Evolutionary conservation across 2,113 vertebrate genomes (phyloP).

Genomic region (Rousettus leschenaultii): DNA sequence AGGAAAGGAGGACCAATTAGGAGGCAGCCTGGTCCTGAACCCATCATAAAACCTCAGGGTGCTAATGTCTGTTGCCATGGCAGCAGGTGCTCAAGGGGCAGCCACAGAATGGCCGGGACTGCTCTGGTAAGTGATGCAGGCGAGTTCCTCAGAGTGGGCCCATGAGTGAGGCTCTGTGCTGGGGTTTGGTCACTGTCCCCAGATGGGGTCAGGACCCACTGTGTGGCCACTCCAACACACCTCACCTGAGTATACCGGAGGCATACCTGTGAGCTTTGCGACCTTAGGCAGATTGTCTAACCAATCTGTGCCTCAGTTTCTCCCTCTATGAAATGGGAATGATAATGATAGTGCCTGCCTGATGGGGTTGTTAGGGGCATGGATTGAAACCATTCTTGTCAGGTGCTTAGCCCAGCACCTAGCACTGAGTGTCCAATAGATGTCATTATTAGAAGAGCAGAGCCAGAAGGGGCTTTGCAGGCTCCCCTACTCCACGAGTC

Average conservation of each 20-base stretch:
- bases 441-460: background rate
- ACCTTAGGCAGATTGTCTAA: background rate
- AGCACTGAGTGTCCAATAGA: background rate
- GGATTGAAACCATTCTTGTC: background rate
- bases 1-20: constrained; percentile 3
- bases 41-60: constrained; percentile 53
- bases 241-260: background rate
- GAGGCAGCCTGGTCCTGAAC: constrained; percentile 48
- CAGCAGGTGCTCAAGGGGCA: background rate
- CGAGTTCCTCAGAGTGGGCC: background rate
- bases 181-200: background rate
- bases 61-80: constrained; percentile 57
- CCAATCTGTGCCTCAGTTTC: background rate
- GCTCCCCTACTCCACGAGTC: background rate
- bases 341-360: background rate
- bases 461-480: background rate
- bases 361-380: background rate
- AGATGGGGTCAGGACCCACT: background rate
- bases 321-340: background rate
- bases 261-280: background rate
- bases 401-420: background rate
- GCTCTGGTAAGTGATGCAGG: background rate
- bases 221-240: background rate
- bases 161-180: background rate
- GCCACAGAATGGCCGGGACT: constrained; percentile 17